Percentiles rank a stretch among this genome's conserved stretches.
Conservation (phyloP, 1,140 invertebrate genomes). For the Rhynchophorus ferrugineus region DNA sequence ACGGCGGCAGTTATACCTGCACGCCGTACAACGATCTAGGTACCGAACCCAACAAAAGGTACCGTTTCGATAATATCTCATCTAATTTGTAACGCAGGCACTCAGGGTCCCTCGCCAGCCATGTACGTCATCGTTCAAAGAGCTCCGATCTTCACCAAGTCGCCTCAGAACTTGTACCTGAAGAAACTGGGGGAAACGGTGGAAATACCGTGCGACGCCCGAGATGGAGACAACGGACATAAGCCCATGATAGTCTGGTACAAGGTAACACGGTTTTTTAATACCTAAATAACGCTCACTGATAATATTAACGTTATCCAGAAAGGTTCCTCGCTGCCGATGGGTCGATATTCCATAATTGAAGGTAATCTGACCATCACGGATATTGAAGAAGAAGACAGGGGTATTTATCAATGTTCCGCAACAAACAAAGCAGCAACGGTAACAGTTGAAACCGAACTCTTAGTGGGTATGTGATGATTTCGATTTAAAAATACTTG, state of each 20-base stretch:
- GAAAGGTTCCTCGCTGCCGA: slow-evolving; percentile 64
- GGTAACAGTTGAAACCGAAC: slow-evolving; percentile 74
- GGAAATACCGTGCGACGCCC: slow-evolving; percentile 76
- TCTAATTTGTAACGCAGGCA: slow-evolving; percentile 45
- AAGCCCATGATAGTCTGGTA: slow-evolving; percentile 77
- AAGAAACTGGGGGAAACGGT: slow-evolving; percentile 72
- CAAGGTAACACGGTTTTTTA: too few species aligned
- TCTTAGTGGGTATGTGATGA: slow-evolving; percentile 38
- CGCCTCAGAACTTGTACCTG: slow-evolving; percentile 73
- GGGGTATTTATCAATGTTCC: slow-evolving; percentile 86
- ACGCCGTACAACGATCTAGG: slow-evolving; percentile 75
- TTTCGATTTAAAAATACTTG: background rate
- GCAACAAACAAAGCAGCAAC: slow-evolving; percentile 89
- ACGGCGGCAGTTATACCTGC: slow-evolving; percentile 78
- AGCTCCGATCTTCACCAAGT: slow-evolving; percentile 68
- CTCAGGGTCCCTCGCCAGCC: slow-evolving; percentile 71
- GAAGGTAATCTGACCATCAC: slow-evolving; percentile 84
- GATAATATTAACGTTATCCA: slow-evolving; percentile 32
- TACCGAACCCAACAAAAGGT: too few species aligned
- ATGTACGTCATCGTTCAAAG: slow-evolving; percentile 86
- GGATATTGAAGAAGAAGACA: slow-evolving; percentile 75
- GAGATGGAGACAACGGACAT: slow-evolving; percentile 63
- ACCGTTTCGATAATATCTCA: too few species aligned
- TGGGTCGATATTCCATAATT: slow-evolving; percentile 58
- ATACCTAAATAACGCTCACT: too few species aligned